Conservation (phyloP, 1,140 invertebrate species). For the Aplysia californica region DNA sequence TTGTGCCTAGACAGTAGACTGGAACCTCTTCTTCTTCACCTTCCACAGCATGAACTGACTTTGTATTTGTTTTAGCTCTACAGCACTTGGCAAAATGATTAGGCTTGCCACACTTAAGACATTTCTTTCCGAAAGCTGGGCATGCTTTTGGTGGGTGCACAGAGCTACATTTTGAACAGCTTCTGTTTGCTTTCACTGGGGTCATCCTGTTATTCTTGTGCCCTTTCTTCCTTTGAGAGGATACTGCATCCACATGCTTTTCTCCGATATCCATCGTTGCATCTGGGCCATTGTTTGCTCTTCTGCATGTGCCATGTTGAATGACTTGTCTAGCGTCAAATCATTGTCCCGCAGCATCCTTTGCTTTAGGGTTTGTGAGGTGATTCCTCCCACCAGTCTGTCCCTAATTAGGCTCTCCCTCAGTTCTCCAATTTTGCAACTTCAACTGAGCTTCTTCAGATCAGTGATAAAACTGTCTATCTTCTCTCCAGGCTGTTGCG, state of each 20-base stretch:
- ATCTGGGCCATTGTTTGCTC: slow-evolving; percentile 5
- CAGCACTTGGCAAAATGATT: slow-evolving; percentile 12
- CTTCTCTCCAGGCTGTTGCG: slow-evolving; percentile 13
- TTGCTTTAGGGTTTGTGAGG: neutral
- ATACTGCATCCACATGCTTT: neutral
- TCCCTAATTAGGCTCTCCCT: slow-evolving; percentile 17
- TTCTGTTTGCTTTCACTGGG: neutral
- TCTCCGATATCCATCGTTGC: neutral
- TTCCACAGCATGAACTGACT: neutral
- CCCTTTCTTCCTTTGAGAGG: neutral
- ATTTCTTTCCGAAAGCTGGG: slow-evolving; percentile 13
- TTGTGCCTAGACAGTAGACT: neutral
- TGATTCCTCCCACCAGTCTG: slow-evolving; percentile 18
- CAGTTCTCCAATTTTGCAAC: slow-evolving; percentile 25
- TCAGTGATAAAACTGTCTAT: slow-evolving; percentile 27
- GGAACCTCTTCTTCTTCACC: neutral
- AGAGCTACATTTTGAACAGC: neutral
- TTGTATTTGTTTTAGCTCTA: neutral
- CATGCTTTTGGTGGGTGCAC: neutral
- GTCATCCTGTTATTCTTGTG: neutral
- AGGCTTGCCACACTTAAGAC: neutral
- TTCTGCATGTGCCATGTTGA: neutral
- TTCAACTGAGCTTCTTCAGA: neutral
- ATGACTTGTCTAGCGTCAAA: slow-evolving; percentile 12
- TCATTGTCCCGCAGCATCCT: slow-evolving; percentile 12